phyloP scores from a whole-genome alignment of 92 coral and sea anemone species.

The Palythoa grandis region DNA sequence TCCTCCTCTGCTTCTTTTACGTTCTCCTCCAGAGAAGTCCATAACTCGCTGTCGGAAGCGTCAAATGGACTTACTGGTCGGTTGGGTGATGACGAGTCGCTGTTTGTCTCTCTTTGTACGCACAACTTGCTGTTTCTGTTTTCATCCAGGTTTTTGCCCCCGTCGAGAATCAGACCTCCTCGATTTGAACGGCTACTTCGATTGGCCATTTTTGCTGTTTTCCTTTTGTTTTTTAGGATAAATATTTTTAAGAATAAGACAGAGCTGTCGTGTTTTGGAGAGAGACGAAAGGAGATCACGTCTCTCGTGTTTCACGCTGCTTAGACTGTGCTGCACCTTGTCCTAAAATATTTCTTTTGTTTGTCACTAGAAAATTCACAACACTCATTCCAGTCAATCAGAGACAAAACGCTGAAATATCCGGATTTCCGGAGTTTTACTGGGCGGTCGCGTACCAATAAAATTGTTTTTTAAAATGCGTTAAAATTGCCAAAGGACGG shows the following conservation, averaged over 20 bases:
- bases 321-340: not conserved
- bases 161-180: slow-evolving; percentile 39
- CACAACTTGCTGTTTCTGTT: slow-evolving; percentile 23
- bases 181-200: slow-evolving; percentile 42
- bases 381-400: slow-evolving; percentile 27
- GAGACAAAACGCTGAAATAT: slow-evolving; percentile 23
- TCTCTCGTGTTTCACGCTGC: slow-evolving; percentile 11
- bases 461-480: not conserved
- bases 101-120: not conserved
- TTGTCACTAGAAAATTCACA: slow-evolving; percentile 28
- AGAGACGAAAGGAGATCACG: not conserved
- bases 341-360: slow-evolving; percentile 18
- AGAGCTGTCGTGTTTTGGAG: not conserved
- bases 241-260: not conserved
- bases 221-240: not conserved
- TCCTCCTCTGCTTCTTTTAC: slow-evolving; percentile 54
- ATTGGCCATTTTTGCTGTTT: slow-evolving; percentile 36
- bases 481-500: not conserved
- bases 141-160: slow-evolving; percentile 19
- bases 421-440: slow-evolving; percentile 40
- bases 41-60: slow-evolving; percentile 70
- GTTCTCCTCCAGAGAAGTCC: slow-evolving; percentile 63
- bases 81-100: slow-evolving; percentile 1
- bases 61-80: slow-evolving; percentile 29
- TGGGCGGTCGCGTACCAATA: not conserved